phyloP scores from a whole-genome alignment of 2,797 vertebrate genomes.

The Enteromius argenteus region DNA sequence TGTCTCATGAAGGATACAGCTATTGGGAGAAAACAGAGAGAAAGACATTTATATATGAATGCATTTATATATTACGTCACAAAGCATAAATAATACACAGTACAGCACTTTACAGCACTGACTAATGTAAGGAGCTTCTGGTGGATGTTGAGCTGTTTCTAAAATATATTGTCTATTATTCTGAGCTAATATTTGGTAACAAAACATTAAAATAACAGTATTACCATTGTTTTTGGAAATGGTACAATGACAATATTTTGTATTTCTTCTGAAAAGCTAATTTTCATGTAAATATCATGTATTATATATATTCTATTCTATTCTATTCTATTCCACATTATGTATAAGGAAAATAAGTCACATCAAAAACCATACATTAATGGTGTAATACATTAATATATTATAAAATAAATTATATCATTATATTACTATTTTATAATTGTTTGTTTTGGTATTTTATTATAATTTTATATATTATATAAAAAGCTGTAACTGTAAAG shows the following conservation, averaged over 20 bases:
- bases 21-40: slow-evolving; percentile 74
- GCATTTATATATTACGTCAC: neutral
- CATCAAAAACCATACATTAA: neutral
- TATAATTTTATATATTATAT: neutral
- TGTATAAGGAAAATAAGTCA: neutral
- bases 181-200: neutral
- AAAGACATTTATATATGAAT: slow-evolving; percentile 30
- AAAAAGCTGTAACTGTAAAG: neutral
- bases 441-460: too few species aligned
- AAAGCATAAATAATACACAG: neutral
- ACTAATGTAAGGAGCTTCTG: neutral
- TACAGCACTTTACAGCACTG: neutral
- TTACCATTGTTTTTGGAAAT: neutral
- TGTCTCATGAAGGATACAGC: slow-evolving; percentile 97
- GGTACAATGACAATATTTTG: neutral
- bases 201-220: neutral
- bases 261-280: neutral
- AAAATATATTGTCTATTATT: neutral
- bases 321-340: neutral
- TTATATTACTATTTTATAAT: too few species aligned
- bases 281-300: neutral
- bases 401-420: too few species aligned
- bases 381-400: neutral
- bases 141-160: neutral
- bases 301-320: neutral